Percentiles rank a stretch among this genome's conserved stretches.
phyloP scores from a whole-genome alignment of 2,797 vertebrate species.

The Oreochromis grahami region DNA sequence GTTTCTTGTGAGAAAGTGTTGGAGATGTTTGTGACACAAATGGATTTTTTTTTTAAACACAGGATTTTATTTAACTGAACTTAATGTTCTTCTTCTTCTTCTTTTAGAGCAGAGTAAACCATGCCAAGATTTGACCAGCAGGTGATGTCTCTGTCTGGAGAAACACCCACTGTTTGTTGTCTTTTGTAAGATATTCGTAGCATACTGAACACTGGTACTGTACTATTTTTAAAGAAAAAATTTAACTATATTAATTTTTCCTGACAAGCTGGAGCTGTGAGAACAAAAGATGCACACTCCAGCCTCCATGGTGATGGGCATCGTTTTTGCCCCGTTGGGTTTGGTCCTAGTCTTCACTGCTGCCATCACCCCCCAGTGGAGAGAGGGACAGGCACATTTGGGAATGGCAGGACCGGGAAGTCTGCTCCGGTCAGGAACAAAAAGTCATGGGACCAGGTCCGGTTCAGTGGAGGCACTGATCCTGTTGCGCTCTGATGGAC shows the following conservation, averaged over 20 bases:
- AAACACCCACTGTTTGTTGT: background rate
- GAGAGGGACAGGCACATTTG: slow-evolving; percentile 73
- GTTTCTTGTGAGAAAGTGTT: background rate
- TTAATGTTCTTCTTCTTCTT: background rate
- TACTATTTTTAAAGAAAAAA: background rate
- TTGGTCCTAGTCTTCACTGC: slow-evolving; percentile 80
- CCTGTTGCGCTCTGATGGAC: slow-evolving; percentile 73
- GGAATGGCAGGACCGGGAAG: slow-evolving; percentile 40
- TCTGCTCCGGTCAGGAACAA: slow-evolving; percentile 30
- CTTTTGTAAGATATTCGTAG: background rate
- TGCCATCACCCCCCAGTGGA: slow-evolving; percentile 81
- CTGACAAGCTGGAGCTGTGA: background rate
- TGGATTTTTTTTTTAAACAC: background rate
- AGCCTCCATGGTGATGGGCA: slow-evolving; percentile 78
- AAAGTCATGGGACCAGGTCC: slow-evolving; percentile 34
- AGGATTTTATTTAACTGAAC: background rate
- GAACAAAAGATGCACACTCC: slow-evolving; percentile 72
- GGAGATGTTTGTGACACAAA: background rate
- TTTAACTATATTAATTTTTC: background rate
- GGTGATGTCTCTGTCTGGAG: background rate
- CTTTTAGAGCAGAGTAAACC: background rate
- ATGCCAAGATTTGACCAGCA: background rate
- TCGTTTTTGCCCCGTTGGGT: slow-evolving; percentile 79
- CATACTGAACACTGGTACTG: background rate
- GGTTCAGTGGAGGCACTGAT: slow-evolving; percentile 53